Base-by-base conservation (phyloP, 2,888 invertebrate genomes). In the Bedellia somnulentella region DNA sequence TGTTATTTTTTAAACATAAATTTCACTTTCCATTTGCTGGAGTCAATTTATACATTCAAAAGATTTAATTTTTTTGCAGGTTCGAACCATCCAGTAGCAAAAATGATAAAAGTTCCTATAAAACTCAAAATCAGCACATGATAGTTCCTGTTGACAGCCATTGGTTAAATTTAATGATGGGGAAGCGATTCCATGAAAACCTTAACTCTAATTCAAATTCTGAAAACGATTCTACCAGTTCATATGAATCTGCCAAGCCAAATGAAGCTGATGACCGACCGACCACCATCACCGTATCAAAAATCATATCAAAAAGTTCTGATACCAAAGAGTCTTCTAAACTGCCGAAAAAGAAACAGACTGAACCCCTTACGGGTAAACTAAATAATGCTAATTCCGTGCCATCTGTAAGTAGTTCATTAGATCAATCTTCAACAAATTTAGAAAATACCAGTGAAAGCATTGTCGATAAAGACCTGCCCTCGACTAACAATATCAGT, bases 151-250 rank as follows among this genome's bases (percentile, higher is more conserved):
- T 78, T 3, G 81, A 81, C 45, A 62, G 71, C 13, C 76, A 79
- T 49, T 81, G 82, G 81, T 51, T 78, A 34, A 80, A 79, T 41
- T 51, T 82, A 22, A 82, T 83, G 82, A 80, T 79, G 77, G 82
- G 82, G 29, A 76, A 79, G 39, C 64, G 79, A 26, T 83, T 82
- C 55, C 75, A 76, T 36, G 70, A 73, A 45, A 75, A 68, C 43
- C 57, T 71, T 29, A 70, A 62, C 38, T 73, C 64, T 2, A 73
- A 75, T 37, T 70, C 67, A 2, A 70, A 73, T 44, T 75, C 75
- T 6, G 77, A 77, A 47, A 77, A 77, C 36, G 71, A 71, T 43
- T 70, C 75, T 22, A 79, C 81, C 25, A 80, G 81, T 58, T 76
- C 77, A 43, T 76, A 68, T 37, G 75, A 75, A 43, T 66, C 66